Evolutionary conservation across 2,888 invertebrate species (phyloP), one percentile per base, ranked within the genome.

Genomic region (Lypha dubia): DNA sequence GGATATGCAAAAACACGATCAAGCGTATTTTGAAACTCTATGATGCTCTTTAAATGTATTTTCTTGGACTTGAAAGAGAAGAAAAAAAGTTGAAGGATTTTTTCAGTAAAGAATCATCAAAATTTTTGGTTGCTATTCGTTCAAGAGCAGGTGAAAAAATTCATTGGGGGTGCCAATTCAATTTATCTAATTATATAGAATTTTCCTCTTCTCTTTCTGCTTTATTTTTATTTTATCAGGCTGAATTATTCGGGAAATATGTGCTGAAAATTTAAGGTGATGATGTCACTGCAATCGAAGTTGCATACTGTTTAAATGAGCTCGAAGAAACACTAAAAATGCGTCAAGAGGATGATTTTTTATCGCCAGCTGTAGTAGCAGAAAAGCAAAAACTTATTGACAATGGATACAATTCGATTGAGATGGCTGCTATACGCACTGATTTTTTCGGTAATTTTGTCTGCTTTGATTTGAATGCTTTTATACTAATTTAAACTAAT

Each of bases 1-100:
- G 46, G 67, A 63, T 84, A 84, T 53, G 70, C 71, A 24, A 85
- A 85, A 74, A 79, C 81, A 53, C 41, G 81, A 58, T 79, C 35
- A 76, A 75, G 63, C 65, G 73, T 32, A 60, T 83, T 44, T 80
- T 85, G 20, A 77, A 49, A 60, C 41, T 49, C 58, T 65, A 65
- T 62, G 58, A 44, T 46, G 46, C 46, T 46, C 15, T 44, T 44
- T 15, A 44, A 44, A 44, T 44, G 41, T 44, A 44, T 44, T 44
- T 44, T 44, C 41, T 44, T 44, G 41, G 41, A 44, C 15, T 44
- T 44, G 41, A 41, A 51, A 51, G 51, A 51, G 28, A 28, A 53
- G 53, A 53, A 53, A 53, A 24, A 53, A 53, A 38, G 41, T 71
- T 49, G 62, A 71, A n/a, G 38, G 15, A 76, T 82, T 65, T 76